Conservation (phyloP, 1,140 invertebrate species). For the Drosophila burlai region DNA sequence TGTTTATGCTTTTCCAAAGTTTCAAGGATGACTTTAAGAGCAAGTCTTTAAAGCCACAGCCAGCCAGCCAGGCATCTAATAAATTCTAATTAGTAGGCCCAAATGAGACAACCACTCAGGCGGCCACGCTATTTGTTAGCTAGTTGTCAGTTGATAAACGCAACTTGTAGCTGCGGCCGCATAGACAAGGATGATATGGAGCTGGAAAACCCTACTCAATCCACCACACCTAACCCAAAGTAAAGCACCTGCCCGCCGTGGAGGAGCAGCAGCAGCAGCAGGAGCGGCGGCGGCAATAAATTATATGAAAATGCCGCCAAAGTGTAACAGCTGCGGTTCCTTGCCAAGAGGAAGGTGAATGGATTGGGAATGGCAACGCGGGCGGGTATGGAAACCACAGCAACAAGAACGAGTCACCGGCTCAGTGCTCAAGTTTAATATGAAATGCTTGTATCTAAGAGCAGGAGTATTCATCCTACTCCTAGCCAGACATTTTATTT, state of each 20-base stretch:
- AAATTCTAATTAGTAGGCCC: conserved; percentile 73
- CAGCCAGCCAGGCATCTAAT: conserved; percentile 42
- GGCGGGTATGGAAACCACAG: conserved; percentile 29
- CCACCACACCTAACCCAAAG: conserved; percentile 25
- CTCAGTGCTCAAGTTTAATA: conserved; percentile 44
- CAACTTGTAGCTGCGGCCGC: conserved; percentile 74
- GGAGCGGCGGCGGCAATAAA: conserved; percentile 62
- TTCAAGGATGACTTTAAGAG: conserved; percentile 12
- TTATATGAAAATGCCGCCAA: conserved; percentile 82
- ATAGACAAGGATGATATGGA: conserved; percentile 46
- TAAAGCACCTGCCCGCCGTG: conserved; percentile 34
- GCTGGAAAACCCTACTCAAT: conserved; percentile 44
- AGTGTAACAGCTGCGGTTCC: conserved; percentile 77
- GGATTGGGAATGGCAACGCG: background rate
- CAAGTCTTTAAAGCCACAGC: conserved; percentile 45
- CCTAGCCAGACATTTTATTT: conserved; percentile 37
- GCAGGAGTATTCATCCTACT: background rate
- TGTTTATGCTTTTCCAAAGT: background rate
- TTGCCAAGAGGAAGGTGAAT: conserved; percentile 35
- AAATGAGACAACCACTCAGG: conserved; percentile 58
- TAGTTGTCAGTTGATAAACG: conserved; percentile 77
- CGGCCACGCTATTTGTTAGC: conserved; percentile 59
- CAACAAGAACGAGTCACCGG: conserved; percentile 49
- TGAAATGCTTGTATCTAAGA: conserved; percentile 42
- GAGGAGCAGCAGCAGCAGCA: conserved; percentile 4